Evolutionary conservation across 2,113 vertebrate genomes (phyloP), one percentile per base, ranked within the genome.

Genomic region (Cavia aperea): DNA sequence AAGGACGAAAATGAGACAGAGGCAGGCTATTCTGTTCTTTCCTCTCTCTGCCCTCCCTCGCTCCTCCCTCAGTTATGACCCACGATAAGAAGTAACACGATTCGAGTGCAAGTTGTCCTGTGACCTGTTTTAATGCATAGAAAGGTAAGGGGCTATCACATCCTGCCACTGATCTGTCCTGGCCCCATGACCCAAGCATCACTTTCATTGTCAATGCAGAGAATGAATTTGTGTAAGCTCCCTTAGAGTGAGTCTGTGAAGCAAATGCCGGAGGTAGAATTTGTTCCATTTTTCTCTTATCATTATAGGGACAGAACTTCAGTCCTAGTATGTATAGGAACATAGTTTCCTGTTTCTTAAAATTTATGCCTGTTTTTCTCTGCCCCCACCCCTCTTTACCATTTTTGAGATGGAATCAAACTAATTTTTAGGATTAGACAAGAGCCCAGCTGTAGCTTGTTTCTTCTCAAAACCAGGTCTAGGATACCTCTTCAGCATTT

Each of bases 201-300:
- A 81, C 26, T 72, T 77, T 56, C 15, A 1, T 31, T 31, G 14
- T 33, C 54, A 46, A 46, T 9, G 9, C 2, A 72, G 65, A 70
- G 79, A 78, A 75, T 51, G 60, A 43, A 24, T 23, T 85, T 89
- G 82, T 77, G 39, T 13, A 81, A 63, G 46, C 33, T 89, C 24
- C 21, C 31, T 58, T 62, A 77, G 4, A 36, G 12, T 49, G 86
- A 31, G 31, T 54, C 3, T 92, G 24, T 92, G 87, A 87, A 79
- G n/a, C 10, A 62, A 70, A 21, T 51, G 5, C 29, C 92, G 63
- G 54, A 78, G 78, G 60, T 39, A 31, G 4, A 83, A 36, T 54
- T 56, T 78, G 79, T 78, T 96, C 39, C 12, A 18, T 83, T 86
- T 54, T 95, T 92, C 72, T 26, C 72, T 88, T 68, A 82, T 49